Percentiles rank a stretch among this genome's conserved stretches.
phyloP scores from a whole-genome alignment of 2,888 invertebrate genomes.

The Steinernema carpocapsae region DNA sequence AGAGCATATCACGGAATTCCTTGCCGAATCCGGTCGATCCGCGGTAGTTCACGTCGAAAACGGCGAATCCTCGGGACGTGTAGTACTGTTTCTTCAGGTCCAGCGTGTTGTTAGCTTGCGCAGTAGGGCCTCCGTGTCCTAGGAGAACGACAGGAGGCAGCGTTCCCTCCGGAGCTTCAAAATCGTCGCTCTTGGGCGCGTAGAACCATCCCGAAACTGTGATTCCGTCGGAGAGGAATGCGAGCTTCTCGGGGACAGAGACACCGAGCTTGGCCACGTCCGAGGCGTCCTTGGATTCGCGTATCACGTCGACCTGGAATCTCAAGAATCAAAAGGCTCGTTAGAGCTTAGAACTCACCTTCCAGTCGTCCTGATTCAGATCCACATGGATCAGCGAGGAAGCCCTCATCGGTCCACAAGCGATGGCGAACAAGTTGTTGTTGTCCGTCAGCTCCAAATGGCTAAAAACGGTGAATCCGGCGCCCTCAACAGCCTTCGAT shows the following conservation, averaged over 20 bases:
- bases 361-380: conserved; percentile 34
- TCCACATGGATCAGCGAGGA: conserved; percentile 39
- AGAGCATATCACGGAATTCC: conserved; percentile 67
- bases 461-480: conserved; percentile 34
- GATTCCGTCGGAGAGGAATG: conserved; percentile 59
- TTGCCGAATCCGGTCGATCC: conserved; percentile 71
- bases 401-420: conserved; percentile 37
- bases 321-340: background rate
- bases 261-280: conserved; percentile 62
- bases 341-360: conserved; percentile 7
- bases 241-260: conserved; percentile 69
- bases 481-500: background rate
- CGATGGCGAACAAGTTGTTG: conserved; percentile 40
- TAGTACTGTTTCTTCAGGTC: conserved; percentile 69
- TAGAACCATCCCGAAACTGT: conserved; percentile 62
- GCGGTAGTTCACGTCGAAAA: conserved; percentile 71
- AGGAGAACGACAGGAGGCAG: conserved; percentile 70
- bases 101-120: conserved; percentile 60
- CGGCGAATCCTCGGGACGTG: conserved; percentile 70
- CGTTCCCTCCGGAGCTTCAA: conserved; percentile 57
- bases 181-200: conserved; percentile 69
- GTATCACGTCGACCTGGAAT: conserved; percentile 37
- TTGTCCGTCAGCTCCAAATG: conserved; percentile 6
- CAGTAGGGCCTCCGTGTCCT: conserved; percentile 72
- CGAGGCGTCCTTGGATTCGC: conserved; percentile 44